phyloP scores from a whole-genome alignment of 2,797 vertebrate genomes.

The Phalanger gymnotis region DNA sequence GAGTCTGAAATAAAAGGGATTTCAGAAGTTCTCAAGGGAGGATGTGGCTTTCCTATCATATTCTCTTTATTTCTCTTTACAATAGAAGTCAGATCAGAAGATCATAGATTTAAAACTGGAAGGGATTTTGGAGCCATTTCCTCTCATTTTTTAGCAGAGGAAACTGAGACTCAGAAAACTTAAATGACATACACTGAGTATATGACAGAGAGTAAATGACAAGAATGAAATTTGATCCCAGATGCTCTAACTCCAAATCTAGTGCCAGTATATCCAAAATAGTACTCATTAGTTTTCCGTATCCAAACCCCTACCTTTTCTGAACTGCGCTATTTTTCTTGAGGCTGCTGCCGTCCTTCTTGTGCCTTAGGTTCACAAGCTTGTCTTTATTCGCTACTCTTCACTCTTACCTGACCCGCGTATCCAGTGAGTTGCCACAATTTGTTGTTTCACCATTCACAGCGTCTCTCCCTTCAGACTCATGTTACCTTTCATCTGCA shows the following conservation, averaged over 20 bases:
- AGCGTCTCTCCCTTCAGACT: no score
- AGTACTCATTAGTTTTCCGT: background rate
- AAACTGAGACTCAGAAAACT: background rate
- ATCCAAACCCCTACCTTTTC: background rate
- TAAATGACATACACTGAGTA: background rate
- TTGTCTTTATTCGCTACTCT: background rate
- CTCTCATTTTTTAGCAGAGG: background rate
- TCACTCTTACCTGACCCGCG: no score
- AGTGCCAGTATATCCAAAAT: background rate
- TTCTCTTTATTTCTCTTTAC: background rate
- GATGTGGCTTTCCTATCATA: background rate
- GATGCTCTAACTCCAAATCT: background rate
- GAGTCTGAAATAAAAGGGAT: background rate
- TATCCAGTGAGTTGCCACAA: no score
- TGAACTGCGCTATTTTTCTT: background rate
- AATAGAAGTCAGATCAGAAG: background rate
- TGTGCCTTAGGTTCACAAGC: background rate
- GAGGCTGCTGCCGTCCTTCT: background rate
- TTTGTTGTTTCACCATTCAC: no score
- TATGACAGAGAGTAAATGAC: conserved; percentile 3
- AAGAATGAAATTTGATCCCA: conserved; percentile 33
- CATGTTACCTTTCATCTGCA: background rate
- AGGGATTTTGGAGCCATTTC: background rate
- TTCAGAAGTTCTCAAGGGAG: background rate
- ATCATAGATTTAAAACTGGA: background rate